phyloP scores from a whole-genome alignment of 2,113 vertebrate genomes.

The Cottus gobio region DNA sequence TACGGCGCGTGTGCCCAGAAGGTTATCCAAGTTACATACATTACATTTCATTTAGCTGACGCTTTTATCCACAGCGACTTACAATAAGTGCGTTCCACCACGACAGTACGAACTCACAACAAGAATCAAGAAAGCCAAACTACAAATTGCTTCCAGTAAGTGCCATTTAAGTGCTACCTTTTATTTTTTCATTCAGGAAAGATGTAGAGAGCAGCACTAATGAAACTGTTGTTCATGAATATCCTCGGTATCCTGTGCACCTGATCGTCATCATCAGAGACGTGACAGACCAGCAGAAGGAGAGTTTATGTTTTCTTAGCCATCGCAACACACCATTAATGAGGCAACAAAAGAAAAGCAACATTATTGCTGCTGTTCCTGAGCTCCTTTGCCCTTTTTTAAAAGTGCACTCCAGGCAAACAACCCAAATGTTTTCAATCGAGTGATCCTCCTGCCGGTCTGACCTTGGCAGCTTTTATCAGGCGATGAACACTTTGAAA shows the following conservation, averaged over 20 bases:
- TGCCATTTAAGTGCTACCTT: no score
- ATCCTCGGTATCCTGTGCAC: background rate
- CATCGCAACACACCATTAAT: constrained; percentile 10
- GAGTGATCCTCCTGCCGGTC: constrained; percentile 58
- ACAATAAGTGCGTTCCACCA: no score
- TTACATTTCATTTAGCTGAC: no score
- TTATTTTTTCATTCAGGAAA: no score
- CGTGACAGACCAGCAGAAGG: background rate
- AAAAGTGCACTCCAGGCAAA: constrained; percentile 61
- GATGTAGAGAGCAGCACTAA: no score
- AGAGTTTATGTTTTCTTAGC: constrained; percentile 26
- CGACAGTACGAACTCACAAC: no score
- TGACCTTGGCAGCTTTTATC: constrained; percentile 80
- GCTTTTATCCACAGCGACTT: no score
- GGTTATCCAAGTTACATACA: no score
- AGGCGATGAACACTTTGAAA: constrained; percentile 70
- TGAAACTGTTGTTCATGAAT: background rate
- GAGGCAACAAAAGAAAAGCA: constrained; percentile 10
- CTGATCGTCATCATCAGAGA: constrained; percentile 15
- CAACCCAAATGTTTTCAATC: constrained; percentile 49
- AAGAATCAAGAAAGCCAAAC: no score
- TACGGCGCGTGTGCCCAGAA: background rate
- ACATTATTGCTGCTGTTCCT: no score
- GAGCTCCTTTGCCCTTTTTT: constrained; percentile 32
- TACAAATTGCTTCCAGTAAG: no score